Evolutionary conservation across 2,113 vertebrate species (phyloP).

Genomic region (Pipra filicauda): DNA sequence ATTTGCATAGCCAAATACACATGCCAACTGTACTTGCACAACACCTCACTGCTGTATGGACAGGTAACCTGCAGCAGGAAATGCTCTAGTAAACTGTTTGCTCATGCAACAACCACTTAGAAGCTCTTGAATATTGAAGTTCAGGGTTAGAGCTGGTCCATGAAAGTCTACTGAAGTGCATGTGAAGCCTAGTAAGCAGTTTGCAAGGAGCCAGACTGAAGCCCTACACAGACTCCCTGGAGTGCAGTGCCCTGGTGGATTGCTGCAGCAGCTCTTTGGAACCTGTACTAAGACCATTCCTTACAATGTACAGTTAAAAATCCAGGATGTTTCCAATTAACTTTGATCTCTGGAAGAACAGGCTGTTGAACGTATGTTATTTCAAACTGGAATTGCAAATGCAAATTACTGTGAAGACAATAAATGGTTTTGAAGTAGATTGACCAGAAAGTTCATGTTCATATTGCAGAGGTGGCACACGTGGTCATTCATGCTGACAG

Average conservation of each 20-base stretch:
- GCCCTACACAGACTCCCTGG: background rate
- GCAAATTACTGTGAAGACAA: background rate
- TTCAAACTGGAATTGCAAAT: background rate
- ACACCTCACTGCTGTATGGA: background rate
- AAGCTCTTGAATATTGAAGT: background rate
- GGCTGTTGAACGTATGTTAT: background rate
- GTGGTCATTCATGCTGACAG: background rate
- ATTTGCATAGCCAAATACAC: background rate
- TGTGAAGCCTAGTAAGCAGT: background rate
- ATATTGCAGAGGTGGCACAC: background rate
- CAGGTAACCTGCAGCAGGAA: background rate
- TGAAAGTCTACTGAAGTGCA: background rate
- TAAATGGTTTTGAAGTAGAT: background rate
- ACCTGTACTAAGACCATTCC: background rate
- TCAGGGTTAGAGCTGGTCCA: background rate
- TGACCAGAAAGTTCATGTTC: background rate
- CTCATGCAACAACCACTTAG: background rate
- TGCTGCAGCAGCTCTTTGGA: background rate
- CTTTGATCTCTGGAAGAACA: background rate
- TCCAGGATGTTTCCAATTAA: background rate
- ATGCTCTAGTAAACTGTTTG: background rate
- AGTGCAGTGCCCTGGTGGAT: rapidly evolving
- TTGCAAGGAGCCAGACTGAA: background rate
- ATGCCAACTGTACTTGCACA: background rate
- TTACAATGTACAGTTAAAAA: background rate